Conservation (phyloP, 2,797 vertebrate genomes). For the Adrianichthys oophorus region DNA sequence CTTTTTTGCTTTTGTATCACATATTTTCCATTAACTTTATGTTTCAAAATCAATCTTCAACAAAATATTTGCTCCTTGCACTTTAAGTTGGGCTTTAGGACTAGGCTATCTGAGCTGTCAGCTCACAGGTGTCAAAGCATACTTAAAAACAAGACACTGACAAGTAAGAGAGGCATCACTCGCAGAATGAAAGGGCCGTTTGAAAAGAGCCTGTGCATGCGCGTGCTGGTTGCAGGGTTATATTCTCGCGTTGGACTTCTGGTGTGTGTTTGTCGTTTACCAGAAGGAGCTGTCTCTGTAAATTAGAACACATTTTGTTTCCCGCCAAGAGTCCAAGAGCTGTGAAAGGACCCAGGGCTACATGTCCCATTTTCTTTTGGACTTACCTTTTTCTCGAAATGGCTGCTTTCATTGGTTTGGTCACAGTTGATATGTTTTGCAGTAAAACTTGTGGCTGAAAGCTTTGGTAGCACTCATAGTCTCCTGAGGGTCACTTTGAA, state of each 20-base stretch:
- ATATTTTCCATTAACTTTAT: too few species aligned
- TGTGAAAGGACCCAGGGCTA: conserved; percentile 44
- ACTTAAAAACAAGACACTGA: too few species aligned
- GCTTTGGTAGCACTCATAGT: conserved; percentile 22
- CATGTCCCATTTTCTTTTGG: conserved; percentile 45
- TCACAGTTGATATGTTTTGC: conserved; percentile 28
- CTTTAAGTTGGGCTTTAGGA: too few species aligned
- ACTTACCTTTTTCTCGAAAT: conserved; percentile 43
- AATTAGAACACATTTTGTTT: conserved; percentile 20
- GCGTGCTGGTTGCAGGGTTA: background rate
- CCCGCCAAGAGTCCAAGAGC: conserved; percentile 20
- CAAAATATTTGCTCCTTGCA: too few species aligned
- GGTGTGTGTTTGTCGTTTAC: conserved; percentile 36
- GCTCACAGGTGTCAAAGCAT: too few species aligned
- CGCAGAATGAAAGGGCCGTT: background rate
- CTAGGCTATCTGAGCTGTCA: too few species aligned
- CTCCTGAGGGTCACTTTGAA: conserved; percentile 20
- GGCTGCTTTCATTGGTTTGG: conserved; percentile 39
- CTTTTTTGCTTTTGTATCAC: too few species aligned
- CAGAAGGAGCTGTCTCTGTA: conserved; percentile 5
- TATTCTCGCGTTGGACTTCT: background rate
- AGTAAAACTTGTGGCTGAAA: conserved; percentile 26
- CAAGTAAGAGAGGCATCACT: too few species aligned
- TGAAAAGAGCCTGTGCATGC: background rate
- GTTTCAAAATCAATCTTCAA: too few species aligned